phyloP scores from a whole-genome alignment of 1,140 invertebrate genomes.

The Tetraneura akinire region DNA sequence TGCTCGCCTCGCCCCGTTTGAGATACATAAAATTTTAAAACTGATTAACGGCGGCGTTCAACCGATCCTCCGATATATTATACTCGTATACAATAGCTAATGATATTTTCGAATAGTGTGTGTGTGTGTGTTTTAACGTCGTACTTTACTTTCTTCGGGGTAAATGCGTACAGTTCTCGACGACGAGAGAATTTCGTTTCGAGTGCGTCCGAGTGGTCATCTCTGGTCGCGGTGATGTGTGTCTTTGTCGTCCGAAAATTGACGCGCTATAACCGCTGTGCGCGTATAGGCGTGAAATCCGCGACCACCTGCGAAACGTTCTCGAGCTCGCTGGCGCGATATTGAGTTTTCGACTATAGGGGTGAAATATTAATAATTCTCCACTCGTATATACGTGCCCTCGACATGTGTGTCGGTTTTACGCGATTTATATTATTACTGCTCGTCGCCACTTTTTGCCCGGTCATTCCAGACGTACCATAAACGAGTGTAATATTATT shows the following conservation, averaged over 20 bases:
- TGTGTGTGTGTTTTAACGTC: neutral
- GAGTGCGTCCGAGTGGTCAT: neutral
- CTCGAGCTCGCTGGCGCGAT: neutral
- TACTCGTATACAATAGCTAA: too few species aligned
- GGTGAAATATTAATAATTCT: constrained; percentile 48
- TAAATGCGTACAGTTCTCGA: neutral
- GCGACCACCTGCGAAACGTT: constrained; percentile 45
- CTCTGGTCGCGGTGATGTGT: neutral
- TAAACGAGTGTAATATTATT: too few species aligned
- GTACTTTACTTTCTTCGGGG: neutral
- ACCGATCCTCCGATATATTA: constrained; percentile 1
- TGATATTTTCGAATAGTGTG: neutral
- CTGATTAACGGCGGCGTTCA: constrained; percentile 25
- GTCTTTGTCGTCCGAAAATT: constrained; percentile 12
- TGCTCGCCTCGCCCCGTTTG: neutral
- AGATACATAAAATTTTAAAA: constrained; percentile 37
- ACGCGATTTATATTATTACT: constrained; percentile 10
- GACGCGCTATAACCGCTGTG: neutral
- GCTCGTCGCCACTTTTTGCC: neutral
- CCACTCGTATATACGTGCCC: constrained; percentile 14
- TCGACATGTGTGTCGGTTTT: constrained; percentile 9
- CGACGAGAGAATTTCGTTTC: neutral
- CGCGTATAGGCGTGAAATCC: neutral
- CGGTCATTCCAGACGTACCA: too few species aligned
- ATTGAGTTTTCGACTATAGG: neutral